A percentile compares a stretch with the other conserved stretches of the same genome.
Conservation (phyloP, 2,888 invertebrate genomes). For the Laothoe populi region DNA sequence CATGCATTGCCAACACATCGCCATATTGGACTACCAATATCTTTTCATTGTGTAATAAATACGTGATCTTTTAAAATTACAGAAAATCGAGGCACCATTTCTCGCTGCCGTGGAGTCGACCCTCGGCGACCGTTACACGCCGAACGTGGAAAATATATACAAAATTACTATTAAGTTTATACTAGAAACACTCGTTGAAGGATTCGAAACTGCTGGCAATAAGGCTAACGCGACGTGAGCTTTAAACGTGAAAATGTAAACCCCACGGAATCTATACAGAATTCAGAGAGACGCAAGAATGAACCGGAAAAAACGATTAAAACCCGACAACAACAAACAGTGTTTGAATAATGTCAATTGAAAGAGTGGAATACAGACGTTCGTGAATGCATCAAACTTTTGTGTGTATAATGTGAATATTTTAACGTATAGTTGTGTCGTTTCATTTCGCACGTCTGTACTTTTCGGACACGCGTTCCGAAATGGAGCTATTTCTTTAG, state of each 20-base stretch:
- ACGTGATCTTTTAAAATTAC: conserved; percentile 50
- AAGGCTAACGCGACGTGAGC: conserved; percentile 63
- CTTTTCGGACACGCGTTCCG: conserved; percentile 41
- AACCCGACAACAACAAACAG: conserved; percentile 35
- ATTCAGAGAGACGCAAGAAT: conserved; percentile 19
- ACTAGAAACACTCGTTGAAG: conserved; percentile 92
- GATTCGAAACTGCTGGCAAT: conserved; percentile 86
- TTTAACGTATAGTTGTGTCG: conserved; percentile 40
- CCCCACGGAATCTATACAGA: conserved; percentile 9
- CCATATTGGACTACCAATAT: not conserved
- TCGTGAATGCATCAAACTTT: conserved; percentile 44
- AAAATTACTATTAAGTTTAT: conserved; percentile 96
- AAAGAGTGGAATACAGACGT: conserved; percentile 39
- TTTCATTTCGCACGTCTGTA: conserved; percentile 43
- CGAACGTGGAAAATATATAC: conserved; percentile 95
- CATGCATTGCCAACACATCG: not conserved
- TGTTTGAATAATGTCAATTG: conserved; percentile 44
- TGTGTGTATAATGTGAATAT: conserved; percentile 59
- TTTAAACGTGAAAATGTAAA: conserved; percentile 23
- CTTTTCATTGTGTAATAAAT: conserved; percentile 1
- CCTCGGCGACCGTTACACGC: conserved; percentile 94
- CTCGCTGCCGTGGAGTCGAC: conserved; percentile 94
- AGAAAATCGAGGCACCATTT: conserved; percentile 97
- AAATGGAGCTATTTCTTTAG: conserved; percentile 31
- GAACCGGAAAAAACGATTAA: conserved; percentile 39